Conservation (phyloP, 2,888 invertebrate species). For the Macaria liturata region DNA sequence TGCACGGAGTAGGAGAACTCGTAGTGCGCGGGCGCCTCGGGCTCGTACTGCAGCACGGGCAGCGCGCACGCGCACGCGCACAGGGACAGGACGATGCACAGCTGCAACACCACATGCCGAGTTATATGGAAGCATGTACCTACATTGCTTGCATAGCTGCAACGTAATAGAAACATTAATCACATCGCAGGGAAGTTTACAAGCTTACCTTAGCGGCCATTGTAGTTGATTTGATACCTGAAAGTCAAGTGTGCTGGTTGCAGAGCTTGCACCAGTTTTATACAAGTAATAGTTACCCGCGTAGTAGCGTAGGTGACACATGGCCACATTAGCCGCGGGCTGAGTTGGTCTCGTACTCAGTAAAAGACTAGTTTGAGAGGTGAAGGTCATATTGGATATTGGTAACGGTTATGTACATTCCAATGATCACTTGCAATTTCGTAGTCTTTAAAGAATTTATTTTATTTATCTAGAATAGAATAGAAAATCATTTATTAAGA, state of each 20-base stretch:
- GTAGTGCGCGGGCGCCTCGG: slow-evolving; percentile 68
- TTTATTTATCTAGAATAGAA: too few relatives aligned
- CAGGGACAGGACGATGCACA: slow-evolving; percentile 58
- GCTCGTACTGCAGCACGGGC: slow-evolving; percentile 57
- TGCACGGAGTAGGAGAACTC: slow-evolving; percentile 74
- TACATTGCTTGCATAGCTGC: too few relatives aligned
- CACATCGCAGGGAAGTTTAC: background rate
- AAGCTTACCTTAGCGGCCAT: slow-evolving; percentile 68
- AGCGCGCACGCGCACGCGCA: slow-evolving; percentile 39
- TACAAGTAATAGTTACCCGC: slow-evolving; percentile 49
- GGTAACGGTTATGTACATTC: too few relatives aligned
- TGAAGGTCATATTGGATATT: slow-evolving; percentile 45
- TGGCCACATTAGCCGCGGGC: slow-evolving; percentile 37
- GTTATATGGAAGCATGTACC: too few relatives aligned
- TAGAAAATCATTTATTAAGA: too few relatives aligned
- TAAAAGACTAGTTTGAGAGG: slow-evolving; percentile 47
- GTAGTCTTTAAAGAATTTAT: too few relatives aligned
- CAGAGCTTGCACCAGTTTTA: slow-evolving; percentile 54
- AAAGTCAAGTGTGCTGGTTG: slow-evolving; percentile 54
- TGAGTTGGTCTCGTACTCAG: slow-evolving; percentile 30
- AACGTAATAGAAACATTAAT: too few relatives aligned
- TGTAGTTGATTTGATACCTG: slow-evolving; percentile 56
- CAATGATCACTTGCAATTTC: too few relatives aligned
- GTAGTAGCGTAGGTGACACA: slow-evolving; percentile 36
- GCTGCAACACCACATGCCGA: slow-evolving; percentile 37